Base-by-base conservation (phyloP, 2,113 vertebrate species). In the Platichthys flesus region DNA sequence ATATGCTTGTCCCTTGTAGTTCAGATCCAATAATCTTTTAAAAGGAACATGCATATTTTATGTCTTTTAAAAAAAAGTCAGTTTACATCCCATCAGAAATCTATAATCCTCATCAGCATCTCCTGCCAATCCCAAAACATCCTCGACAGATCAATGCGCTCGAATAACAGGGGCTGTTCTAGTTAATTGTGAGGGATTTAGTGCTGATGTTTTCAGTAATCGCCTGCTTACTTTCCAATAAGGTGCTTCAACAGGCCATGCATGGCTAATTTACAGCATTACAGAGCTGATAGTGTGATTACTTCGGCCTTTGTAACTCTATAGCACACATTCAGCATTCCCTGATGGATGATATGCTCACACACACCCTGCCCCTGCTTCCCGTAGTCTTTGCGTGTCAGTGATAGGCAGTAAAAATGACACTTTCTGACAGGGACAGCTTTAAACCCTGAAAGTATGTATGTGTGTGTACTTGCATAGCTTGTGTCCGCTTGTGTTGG, bases 361-460 rank as follows among this genome's bases (percentile, higher is more conserved):
- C 5, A 2, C 37, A 52, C 45, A 8, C 28, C 21, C 61, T 69
- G 47, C 18, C 70, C 70, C 56, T 47, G 47, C 54, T 71, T 70
- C 55, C 45, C 45, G 16, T 20, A 23, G n/a, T 71, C 63, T 64
- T 71, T 83, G 75, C 74, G 76, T 76, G 77, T 75, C 84, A 63
- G 40, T 84, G 85, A 90, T 86, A 66, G 16, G 57, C 51, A 64
- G 65, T 81, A 74, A 88, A 85, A 91, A 83, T 73, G 60, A 76
- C 80, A 81, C 60, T 86, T 78, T 85, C 55, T 83, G 47, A 45
- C 35, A 79, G 28, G 82, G 90, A 76, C 86, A 74, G 80, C 61
- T 83, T 86, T 85, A 86, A 87, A 80, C 23, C 78, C 59, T 77
- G 71, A 76, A 52, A 85, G 71, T 69, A 31, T 31, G 42, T 55